Conservation (phyloP, 2,888 invertebrate species). For the Sesia bembeciformis region DNA sequence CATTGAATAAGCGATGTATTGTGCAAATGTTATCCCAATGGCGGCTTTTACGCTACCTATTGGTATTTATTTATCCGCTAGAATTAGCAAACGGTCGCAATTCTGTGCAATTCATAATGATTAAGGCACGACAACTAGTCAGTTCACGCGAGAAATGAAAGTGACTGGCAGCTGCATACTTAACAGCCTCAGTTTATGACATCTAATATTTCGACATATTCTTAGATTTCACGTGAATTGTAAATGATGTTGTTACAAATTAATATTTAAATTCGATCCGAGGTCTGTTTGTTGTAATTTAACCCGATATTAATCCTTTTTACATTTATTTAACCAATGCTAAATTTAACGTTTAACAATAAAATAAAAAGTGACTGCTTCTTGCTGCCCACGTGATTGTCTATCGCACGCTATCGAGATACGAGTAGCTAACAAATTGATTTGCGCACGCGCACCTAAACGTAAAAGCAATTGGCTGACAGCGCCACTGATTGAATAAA, state of each 20-base stretch:
- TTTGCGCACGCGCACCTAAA: conserved; percentile 42
- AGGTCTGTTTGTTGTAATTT: too few relatives aligned
- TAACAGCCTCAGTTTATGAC: too few relatives aligned
- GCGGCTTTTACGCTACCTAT: background rate
- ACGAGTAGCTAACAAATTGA: conserved; percentile 13
- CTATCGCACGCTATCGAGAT: conserved; percentile 12
- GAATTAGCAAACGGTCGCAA: background rate
- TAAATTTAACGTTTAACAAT: too few relatives aligned
- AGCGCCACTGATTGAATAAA: conserved; percentile 38
- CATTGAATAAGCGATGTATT: background rate
- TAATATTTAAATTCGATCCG: too few relatives aligned
- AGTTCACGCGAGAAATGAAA: conserved; percentile 69
- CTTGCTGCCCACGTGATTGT: conserved; percentile 13
- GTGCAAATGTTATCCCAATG: background rate
- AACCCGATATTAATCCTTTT: too few relatives aligned
- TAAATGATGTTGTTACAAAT: too few relatives aligned
- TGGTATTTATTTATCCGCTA: background rate
- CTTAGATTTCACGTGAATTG: too few relatives aligned
- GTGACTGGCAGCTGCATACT: conserved; percentile 33
- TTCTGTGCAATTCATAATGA: conserved; percentile 18
- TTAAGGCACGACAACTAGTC: conserved; percentile 37
- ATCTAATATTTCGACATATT: too few relatives aligned
- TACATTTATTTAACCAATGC: too few relatives aligned
- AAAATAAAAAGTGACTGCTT: too few relatives aligned
- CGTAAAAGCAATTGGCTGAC: conserved; percentile 31